Evolutionary conservation across 23 tunicate genomes (phyloP), one percentile per base, ranked within the genome.

Genomic region (Styela plicata): DNA sequence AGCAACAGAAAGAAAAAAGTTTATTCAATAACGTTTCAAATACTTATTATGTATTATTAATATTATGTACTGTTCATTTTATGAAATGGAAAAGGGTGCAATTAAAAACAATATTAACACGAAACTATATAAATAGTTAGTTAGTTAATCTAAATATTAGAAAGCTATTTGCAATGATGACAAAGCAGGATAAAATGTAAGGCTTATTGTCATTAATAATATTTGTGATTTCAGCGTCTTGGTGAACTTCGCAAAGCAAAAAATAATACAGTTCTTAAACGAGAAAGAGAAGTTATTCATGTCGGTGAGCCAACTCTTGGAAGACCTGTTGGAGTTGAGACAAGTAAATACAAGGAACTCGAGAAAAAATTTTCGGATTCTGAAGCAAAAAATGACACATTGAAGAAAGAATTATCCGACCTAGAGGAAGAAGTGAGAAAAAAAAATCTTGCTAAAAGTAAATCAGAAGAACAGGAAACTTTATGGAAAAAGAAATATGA

Each of bases 211-310:
- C n/a, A n/a, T n/a, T n/a, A n/a, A n/a, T n/a, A n/a, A n/a, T n/a
- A n/a, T n/a, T n/a, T 33, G 18, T 26, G 35, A 53, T 81, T 86
- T 63, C 69, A 91, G 91, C 82, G 97, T 82, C 65, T 93, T 23
- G 90, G 75, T 24, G 98, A 88, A 32, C 82, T 93, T 26, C 78
- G 98, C 26, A 93, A 88, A 82, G 98, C 98, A 62, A 93, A 93
- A 76, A 93, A 85, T 74, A 93, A 84, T 80, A 83, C 85, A 31
- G 71, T 93, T 2, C 19, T 88, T n/a, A 93, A 93, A 85, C 84
- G 98, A 29, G 98, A 93, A 82, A 77, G 98, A 34, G 98, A 93
- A 75, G 85, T 93, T 37, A 63, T 93, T 1, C 89, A 93, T 74
- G 98, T 93, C 1, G 98, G 91, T 10, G 86, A 85, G 16, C 98